These are phyloP conservation scores for Amniataba percoides DNA, from an alignment of 2,797 vertebrate genomes.

Conservation along the genomic window DNA sequence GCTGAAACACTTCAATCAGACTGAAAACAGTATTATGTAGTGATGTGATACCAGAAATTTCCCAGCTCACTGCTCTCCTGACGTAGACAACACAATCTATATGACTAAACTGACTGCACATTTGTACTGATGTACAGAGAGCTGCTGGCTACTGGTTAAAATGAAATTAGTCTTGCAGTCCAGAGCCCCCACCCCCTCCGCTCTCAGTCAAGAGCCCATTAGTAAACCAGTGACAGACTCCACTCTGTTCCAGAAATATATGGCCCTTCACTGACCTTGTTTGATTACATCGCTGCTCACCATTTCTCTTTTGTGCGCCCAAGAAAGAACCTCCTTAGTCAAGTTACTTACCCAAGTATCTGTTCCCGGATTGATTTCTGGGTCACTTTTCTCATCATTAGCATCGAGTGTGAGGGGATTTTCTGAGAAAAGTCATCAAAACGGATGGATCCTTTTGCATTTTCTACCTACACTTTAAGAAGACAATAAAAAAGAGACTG, in stretches of 20 bases:
- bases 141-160: slow-evolving; percentile 51
- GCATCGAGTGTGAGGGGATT: slow-evolving; percentile 33
- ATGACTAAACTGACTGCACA: slow-evolving; percentile 36
- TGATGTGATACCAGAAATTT: slow-evolving; percentile 5
- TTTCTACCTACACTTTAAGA: slow-evolving; percentile 20
- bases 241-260: slow-evolving; percentile 73
- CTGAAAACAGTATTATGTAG: background rate
- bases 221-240: slow-evolving; percentile 75
- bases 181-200: slow-evolving; percentile 33
- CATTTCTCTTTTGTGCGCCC: slow-evolving; percentile 69
- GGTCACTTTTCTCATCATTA: slow-evolving; percentile 56
- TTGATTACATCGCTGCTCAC: slow-evolving; percentile 74
- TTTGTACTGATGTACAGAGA: slow-evolving; percentile 47
- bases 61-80: slow-evolving; percentile 10
- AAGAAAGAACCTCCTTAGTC: slow-evolving; percentile 61
- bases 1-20: background rate
- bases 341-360: slow-evolving; percentile 60
- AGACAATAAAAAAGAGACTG: slow-evolving; percentile 6
- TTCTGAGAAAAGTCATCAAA: slow-evolving; percentile 39
- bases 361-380: slow-evolving; percentile 57
- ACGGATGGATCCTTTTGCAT: slow-evolving; percentile 22
- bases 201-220: slow-evolving; percentile 75
- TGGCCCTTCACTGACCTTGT: slow-evolving; percentile 74
- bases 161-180: slow-evolving; percentile 62
- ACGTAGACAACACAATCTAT: slow-evolving; percentile 23